Percentiles rank a stretch among this genome's conserved stretches.
Evolutionary conservation across 2,888 invertebrate species (phyloP).

Genomic region (Atherix ibis): DNA sequence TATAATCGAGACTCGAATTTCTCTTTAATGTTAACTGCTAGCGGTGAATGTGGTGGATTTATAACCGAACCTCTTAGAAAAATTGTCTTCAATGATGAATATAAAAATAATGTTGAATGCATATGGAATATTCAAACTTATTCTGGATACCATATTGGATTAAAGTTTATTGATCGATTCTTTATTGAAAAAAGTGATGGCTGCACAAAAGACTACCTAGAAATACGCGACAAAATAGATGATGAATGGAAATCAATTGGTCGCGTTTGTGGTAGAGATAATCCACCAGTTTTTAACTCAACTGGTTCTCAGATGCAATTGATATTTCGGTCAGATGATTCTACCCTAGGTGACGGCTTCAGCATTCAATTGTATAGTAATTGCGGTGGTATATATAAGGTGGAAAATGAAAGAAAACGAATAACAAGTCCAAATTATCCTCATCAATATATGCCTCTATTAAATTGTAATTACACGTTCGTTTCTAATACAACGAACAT

Average conservation of each 20-base stretch:
- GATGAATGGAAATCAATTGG: constrained; percentile 38
- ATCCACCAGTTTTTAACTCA: constrained; percentile 40
- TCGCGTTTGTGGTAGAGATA: constrained; percentile 47
- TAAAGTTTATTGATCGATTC: constrained; percentile 53
- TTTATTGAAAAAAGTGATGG: constrained; percentile 46
- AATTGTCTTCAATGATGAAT: too few species aligned
- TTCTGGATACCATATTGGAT: constrained; percentile 48
- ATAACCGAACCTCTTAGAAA: constrained; percentile 30
- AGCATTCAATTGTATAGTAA: constrained; percentile 41
- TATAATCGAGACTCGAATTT: constrained; percentile 18
- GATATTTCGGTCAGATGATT: constrained; percentile 47
- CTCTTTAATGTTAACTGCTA: constrained; percentile 27
- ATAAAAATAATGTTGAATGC: constrained; percentile 56
- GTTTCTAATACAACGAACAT: constrained; percentile 21
- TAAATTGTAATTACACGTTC: constrained; percentile 49
- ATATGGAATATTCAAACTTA: constrained; percentile 52
- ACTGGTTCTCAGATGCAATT: constrained; percentile 48
- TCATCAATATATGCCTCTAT: constrained; percentile 36
- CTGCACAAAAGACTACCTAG: constrained; percentile 56
- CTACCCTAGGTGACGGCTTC: constrained; percentile 51
- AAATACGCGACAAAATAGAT: constrained; percentile 44
- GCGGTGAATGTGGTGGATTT: constrained; percentile 50
- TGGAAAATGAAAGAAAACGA: constrained; percentile 32
- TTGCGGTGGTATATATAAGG: constrained; percentile 55
- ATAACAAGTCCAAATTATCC: constrained; percentile 62